A percentile compares a stretch with the other conserved stretches of the same genome.
Conservation (phyloP, 2,888 invertebrate species). For the Ypsolopha sequella region DNA sequence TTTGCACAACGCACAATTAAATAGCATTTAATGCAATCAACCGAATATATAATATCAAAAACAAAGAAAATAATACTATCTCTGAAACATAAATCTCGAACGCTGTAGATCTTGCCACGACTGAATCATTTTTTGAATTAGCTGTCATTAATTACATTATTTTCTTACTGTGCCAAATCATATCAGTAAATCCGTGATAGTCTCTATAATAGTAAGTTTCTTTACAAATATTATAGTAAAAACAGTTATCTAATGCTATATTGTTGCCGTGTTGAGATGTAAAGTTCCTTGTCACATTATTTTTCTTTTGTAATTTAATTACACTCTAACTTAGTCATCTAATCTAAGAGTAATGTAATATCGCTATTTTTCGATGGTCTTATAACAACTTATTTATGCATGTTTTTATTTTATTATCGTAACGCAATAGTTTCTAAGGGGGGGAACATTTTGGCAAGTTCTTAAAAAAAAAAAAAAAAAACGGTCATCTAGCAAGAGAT, state of each 20-base stretch:
- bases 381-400: constrained; percentile 21
- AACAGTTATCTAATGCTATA: background rate
- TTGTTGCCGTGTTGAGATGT: constrained; percentile 1
- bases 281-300: constrained; percentile 3
- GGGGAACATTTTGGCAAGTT: constrained; percentile 37
- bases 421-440: constrained; percentile 60
- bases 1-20: constrained; percentile 1
- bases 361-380: constrained; percentile 64
- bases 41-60: background rate
- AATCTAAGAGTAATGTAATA: constrained; percentile 43
- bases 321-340: constrained; percentile 14
- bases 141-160: constrained; percentile 1
- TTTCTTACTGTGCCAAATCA: constrained; percentile 36
- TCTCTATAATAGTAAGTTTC: constrained; percentile 11
- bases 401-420: constrained; percentile 48
- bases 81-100: background rate
- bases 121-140: background rate
- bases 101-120: constrained; percentile 1
- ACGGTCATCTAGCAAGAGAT: constrained; percentile 3
- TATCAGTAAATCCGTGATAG: constrained; percentile 57
- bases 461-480: no score
- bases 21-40: background rate
- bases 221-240: background rate
- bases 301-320: background rate
- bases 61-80: background rate